Conservation (phyloP, 2,888 invertebrate genomes). For the Epicampocera succincta region DNA sequence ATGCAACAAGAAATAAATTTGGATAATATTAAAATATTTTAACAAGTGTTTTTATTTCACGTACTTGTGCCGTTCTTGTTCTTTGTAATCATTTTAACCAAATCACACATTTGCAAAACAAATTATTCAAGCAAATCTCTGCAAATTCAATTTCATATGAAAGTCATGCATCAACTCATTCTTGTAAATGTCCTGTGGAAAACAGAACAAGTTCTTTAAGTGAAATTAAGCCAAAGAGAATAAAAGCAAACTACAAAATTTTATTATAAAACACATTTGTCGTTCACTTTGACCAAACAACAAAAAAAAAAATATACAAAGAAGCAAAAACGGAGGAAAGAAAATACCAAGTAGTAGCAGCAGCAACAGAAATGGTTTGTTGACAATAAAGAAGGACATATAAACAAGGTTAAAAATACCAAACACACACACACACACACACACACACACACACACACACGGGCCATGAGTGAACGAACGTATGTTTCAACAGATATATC, state of each 20-base stretch:
- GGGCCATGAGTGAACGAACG: no score
- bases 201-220: not conserved
- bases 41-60: not conserved
- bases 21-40: no score
- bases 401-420: conserved; percentile 11
- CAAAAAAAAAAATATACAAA: conserved; percentile 1
- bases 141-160: conserved; percentile 47
- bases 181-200: conserved; percentile 8
- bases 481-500: not conserved
- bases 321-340: no score
- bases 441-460: no score
- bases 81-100: not conserved
- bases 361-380: conserved; percentile 1
- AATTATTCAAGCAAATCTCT: conserved; percentile 37
- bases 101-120: not conserved
- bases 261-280: conserved; percentile 60
- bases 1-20: no score
- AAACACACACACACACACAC: not conserved
- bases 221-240: conserved; percentile 24
- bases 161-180: conserved; percentile 51
- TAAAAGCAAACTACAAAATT: conserved; percentile 51
- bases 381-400: conserved; percentile 31
- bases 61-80: no score
- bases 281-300: conserved; percentile 45
- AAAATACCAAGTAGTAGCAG: not conserved